These are phyloP conservation scores for Vulpes lagopus DNA, from an alignment of 2,113 vertebrate genomes.

Conservation along the genomic window DNA sequence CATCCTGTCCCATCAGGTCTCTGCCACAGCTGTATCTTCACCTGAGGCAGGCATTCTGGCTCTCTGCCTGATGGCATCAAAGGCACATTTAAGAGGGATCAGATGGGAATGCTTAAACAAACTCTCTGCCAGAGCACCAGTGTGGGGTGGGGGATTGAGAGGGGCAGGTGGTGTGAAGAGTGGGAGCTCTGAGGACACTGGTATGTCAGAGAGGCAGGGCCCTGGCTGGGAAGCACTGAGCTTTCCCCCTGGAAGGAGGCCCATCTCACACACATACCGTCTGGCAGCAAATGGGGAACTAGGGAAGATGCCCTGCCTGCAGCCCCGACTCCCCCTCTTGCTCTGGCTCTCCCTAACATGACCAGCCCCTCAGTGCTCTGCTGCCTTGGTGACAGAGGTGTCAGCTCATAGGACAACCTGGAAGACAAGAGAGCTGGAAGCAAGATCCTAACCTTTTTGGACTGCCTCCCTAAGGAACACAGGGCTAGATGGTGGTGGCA, in stretches of 20 bases:
- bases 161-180: too few species aligned
- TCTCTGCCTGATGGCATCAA: not conserved
- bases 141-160: fast-evolving
- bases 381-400: not conserved
- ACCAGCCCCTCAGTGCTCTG: not conserved
- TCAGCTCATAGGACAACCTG: not conserved
- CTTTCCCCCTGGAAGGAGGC: not conserved
- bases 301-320: not conserved
- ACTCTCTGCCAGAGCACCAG: not conserved
- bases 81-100: not conserved
- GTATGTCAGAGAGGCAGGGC: not conserved
- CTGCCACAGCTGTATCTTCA: not conserved
- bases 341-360: not conserved
- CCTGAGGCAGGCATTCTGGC: not conserved
- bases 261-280: not conserved
- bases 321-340: not conserved
- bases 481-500: not conserved
- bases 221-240: not conserved
- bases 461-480: too few species aligned
- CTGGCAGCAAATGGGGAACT: not conserved
- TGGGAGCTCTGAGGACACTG: not conserved
- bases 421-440: not conserved
- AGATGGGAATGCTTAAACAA: not conserved
- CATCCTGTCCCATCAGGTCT: not conserved
- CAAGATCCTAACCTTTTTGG: not conserved